Evolutionary conservation across 2,888 invertebrate genomes (phyloP), one percentile per base, ranked within the genome.

Genomic region (Cabera pusaria): DNA sequence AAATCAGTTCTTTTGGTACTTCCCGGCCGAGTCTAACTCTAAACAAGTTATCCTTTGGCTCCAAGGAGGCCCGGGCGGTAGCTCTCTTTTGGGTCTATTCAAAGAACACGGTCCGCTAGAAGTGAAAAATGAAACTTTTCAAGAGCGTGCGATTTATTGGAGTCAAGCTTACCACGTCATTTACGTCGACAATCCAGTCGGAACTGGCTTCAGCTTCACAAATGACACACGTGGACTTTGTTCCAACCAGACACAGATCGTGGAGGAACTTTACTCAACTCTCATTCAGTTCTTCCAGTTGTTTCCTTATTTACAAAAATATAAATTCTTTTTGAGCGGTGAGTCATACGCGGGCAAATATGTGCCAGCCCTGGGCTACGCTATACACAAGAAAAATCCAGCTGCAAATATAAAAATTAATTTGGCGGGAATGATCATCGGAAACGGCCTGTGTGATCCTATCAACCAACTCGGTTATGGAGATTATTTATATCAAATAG

Each of bases 111-210:
- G n/a, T n/a, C n/a, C n/a, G n/a, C n/a, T n/a, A n/a, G n/a, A n/a
- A n/a, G n/a, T n/a, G n/a, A n/a, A n/a, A n/a, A n/a, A n/a, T n/a
- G n/a, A n/a, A n/a, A n/a, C n/a, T n/a, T n/a, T n/a, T n/a, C n/a
- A n/a, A n/a, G n/a, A n/a, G n/a, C n/a, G n/a, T n/a, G n/a, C n/a
- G n/a, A n/a, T n/a, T n/a, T 91, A 94, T 3, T 98, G 97, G 97
- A 93, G 92, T 33, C 78, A 90, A 16, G 91, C 91, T 3, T 95
- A 96, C 69, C 93, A 94, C 54, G 76, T 98, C 20, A 90, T 98
- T 32, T 98, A 95, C 70, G 94, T 98, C 39, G 98, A 98, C 72
- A 98, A 96, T 73, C 98, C 98, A 0, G 97, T 96, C 0, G 96
- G 97, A 1, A 94, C 96, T 1, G 98, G 98, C 0, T 98, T 94